Conservation (phyloP, 2,797 vertebrate species). For the Psittacula derbiana region DNA sequence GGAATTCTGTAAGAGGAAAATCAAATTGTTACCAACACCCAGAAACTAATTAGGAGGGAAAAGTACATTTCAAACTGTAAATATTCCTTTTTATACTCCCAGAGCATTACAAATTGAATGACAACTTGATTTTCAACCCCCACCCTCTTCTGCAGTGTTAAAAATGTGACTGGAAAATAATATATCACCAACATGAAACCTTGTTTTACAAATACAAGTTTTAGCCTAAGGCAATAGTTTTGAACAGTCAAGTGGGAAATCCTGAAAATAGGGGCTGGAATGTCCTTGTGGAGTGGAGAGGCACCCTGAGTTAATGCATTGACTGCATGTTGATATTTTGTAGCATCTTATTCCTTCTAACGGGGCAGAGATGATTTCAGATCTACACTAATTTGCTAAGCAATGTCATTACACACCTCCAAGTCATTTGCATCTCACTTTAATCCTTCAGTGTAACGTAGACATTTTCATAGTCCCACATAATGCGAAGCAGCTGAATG, state of each 20-base stretch:
- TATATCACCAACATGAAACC: slow-evolving; percentile 19
- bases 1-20: slow-evolving; percentile 39
- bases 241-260: background rate
- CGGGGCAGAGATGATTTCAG: background rate
- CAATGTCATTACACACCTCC: background rate
- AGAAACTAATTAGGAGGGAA: slow-evolving; percentile 48
- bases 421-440: slow-evolving; percentile 8
- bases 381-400: slow-evolving; percentile 18
- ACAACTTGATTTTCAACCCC: slow-evolving; percentile 26
- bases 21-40: slow-evolving; percentile 15
- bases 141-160: background rate
- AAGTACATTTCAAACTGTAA: slow-evolving; percentile 22
- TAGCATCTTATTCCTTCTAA: background rate
- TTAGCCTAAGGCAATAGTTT: slow-evolving; percentile 42
- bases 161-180: slow-evolving; percentile 52
- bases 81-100: slow-evolving; percentile 1
- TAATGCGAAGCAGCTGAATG: slow-evolving; percentile 43
- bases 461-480: background rate
- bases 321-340: background rate
- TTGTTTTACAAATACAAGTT: slow-evolving; percentile 44
- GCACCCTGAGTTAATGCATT: background rate
- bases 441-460: slow-evolving; percentile 36
- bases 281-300: background rate
- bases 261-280: slow-evolving; percentile 7
- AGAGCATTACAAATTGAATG: slow-evolving; percentile 21